Evolutionary conservation across 37 sponge, comb jelly and placozoan species (phyloP), one percentile per base, ranked within the genome.

Genomic region (Theonella swinhoei): DNA sequence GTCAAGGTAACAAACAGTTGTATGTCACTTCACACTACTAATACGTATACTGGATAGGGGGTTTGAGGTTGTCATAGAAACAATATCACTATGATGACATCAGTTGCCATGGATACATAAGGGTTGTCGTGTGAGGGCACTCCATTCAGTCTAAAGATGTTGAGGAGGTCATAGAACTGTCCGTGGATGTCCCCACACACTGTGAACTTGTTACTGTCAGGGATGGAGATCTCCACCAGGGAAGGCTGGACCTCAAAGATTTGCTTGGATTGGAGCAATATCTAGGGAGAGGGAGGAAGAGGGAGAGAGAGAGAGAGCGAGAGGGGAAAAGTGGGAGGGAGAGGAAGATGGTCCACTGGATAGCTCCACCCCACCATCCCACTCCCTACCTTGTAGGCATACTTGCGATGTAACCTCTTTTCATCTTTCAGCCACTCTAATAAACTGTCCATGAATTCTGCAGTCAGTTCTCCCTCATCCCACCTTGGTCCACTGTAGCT

Each of bases 111-210:
- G 84, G 86, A 87, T 95, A 95, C 95, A 83, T 97, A 97, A 75
- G 97, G 97, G 78, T 99, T 99, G 39, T 91, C 91, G 7, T 64
- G 63, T 1, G 96, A 94, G 4, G 99, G 99, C 24, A 92, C 35
- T 20, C 96, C 96, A 75, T 99, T 99, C 29, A 99, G 88, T 54
- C 94, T 68, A 61, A 99, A 99, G 68, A 99, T 94, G 80, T 99
- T 99, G 25, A 94, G 88, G 0, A 99, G 91, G 63, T 99, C 99
- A 77, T 99, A 99, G 64, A 81, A 99, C 76, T 99, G 99, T 61
- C 99, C 99, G 54, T 99, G 99, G 61, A 99, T 96, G 82, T 99
- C 99, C 0, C 99, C 99, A 91, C 99, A 99, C 9, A 99, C 88
- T 62, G 96, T 99, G 69, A 96, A 95, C 41, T 92, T 91, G 65